These are phyloP conservation scores for Luidia sarsii DNA, from an alignment of 53 echinoderm and acorn worm species.

Conservation along the genomic window DNA sequence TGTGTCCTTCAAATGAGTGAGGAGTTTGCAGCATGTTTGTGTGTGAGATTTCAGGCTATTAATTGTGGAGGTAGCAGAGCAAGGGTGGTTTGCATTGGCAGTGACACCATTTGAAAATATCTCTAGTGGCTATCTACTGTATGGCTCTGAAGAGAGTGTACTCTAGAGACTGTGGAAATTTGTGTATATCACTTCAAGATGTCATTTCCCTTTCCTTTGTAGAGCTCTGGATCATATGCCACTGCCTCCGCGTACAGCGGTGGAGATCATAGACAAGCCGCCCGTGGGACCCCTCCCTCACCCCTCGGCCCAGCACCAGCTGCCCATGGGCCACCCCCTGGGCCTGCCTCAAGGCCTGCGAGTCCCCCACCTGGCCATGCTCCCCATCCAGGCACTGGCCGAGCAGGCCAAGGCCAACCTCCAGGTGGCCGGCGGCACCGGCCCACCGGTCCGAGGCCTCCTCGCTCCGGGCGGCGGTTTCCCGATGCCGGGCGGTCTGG, in stretches of 20 bases:
- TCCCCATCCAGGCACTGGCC: not conserved
- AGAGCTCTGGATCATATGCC: not conserved
- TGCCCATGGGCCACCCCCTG: not conserved
- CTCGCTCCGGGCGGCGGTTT: not conserved
- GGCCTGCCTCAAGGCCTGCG: conserved; percentile 12
- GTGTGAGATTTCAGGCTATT: too few species aligned
- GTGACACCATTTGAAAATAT: too few species aligned
- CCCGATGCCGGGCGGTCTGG: not conserved
- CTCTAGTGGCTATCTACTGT: too few species aligned
- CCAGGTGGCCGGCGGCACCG: not conserved
- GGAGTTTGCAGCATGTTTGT: too few species aligned
- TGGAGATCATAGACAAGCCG: not conserved
- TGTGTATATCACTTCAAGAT: too few species aligned
- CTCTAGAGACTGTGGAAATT: too few species aligned
- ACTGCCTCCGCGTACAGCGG: not conserved
- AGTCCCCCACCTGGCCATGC: not conserved
- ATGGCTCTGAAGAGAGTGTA: too few species aligned
- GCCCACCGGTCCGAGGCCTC: not conserved
- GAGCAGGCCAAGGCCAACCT: not conserved
- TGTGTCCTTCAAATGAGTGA: too few species aligned
- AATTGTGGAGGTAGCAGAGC: too few species aligned
- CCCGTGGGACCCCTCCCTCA: not conserved
- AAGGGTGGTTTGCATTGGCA: too few species aligned
- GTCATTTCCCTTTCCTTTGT: not conserved
- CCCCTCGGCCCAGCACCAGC: not conserved